Base-by-base conservation (phyloP, 2,113 vertebrate genomes). In the Balaenoptera acutorostrata region DNA sequence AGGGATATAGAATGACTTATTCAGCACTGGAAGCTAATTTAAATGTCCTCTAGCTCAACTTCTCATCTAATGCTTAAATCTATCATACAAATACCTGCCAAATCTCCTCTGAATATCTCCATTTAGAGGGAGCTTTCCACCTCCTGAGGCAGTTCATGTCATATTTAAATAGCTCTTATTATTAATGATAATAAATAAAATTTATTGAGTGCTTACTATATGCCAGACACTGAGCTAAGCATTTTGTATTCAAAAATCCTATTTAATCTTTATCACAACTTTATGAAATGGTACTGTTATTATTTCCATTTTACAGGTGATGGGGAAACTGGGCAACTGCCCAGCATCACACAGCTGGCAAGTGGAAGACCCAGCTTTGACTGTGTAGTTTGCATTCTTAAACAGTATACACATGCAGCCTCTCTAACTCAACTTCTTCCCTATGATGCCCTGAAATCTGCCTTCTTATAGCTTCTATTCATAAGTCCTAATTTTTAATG, bases 221-320 rank as follows among this genome's bases (percentile, higher is more conserved):
- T 86, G 21, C 68, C 44, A 80, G 41, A 27, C 5, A 29, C 23
- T 20, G 25, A 31, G 66, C 15, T 82, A 74, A 64, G n/a, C 23
- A 52, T 78, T 96, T 95, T 74, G 23, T 93, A 77, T 83, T 64
- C 31, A 88, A 61, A 94, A 93, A 21, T 75, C 29, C 61, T 64
- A 17, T 66, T 63, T 80, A 44, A 90, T 64, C 44, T 92, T 83
- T n/a, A 80, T 75, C 29, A 93, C 6, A 68, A 44, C 36, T 61
- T 93, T 81, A 39, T 27, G 68, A 80, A 88, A 75, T 77, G 46
- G 15, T 81, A 21, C 23, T 78, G 4, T 78, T 88, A 57, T 55
- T 85, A 68, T 68, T 71, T 90, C 29, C 57, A 75, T 92, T 95
- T 86, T 81, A 92, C 17, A 77, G 18, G 72, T 44, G 63, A 94